Evolutionary conservation across 2,113 vertebrate species (phyloP).

Genomic region (Cygnus atratus): DNA sequence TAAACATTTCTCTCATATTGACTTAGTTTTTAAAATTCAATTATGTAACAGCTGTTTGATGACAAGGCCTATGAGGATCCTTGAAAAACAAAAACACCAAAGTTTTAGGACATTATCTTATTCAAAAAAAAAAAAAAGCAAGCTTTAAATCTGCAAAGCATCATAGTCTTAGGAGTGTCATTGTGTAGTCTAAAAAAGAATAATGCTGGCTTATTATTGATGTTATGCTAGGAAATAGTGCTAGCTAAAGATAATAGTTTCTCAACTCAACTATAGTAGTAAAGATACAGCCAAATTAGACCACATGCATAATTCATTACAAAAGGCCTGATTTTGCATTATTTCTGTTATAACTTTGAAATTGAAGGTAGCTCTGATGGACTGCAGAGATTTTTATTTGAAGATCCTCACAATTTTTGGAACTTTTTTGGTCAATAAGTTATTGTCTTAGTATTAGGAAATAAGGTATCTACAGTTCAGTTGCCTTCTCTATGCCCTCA

Average conservation of each 20-base stretch:
- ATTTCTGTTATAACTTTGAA: conserved; percentile 27
- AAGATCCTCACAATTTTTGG: background rate
- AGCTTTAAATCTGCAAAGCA: background rate
- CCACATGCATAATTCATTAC: conserved; percentile 28
- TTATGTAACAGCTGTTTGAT: background rate
- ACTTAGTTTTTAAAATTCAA: background rate
- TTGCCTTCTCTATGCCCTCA: background rate
- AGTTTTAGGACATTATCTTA: background rate
- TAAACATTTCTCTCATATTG: background rate
- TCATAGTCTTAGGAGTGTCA: background rate
- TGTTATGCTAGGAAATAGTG: conserved; percentile 6
- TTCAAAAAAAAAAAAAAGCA: background rate
- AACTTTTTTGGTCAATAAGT: background rate
- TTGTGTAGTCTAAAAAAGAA: background rate
- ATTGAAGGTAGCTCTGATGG: background rate
- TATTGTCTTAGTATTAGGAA: background rate
- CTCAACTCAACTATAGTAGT: background rate
- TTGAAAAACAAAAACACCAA: background rate
- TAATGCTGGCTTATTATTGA: background rate
- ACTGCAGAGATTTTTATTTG: background rate
- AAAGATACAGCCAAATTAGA: conserved; percentile 42
- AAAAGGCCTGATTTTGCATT: background rate
- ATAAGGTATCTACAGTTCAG: background rate
- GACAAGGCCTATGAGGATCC: background rate
- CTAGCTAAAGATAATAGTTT: conserved; percentile 21